These are phyloP conservation scores for Cyphomyrus plagiostoma DNA, from an alignment of 2,113 vertebrate genomes.

Conservation along the genomic window DNA sequence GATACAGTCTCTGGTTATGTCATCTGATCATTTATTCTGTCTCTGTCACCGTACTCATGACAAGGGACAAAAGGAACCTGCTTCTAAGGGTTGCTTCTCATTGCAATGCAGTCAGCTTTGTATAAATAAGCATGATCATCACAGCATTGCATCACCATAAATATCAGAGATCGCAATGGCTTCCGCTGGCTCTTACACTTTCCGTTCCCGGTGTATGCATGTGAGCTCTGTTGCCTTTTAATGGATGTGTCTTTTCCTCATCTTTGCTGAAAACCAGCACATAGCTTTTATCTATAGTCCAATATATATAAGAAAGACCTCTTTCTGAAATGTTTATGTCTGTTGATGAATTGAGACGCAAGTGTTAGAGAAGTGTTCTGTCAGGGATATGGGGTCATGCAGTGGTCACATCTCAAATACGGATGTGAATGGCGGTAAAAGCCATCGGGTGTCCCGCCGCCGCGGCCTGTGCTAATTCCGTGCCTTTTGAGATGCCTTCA, in stretches of 20 bases:
- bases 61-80: not conserved
- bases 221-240: not conserved
- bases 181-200: not conserved
- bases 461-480: not conserved
- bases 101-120: not conserved
- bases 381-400: not conserved
- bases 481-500: not conserved
- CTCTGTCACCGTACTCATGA: not conserved
- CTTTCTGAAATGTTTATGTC: slow-evolving; percentile 2
- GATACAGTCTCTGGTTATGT: not conserved
- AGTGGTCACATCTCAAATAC: slow-evolving; percentile 10
- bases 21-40: not conserved
- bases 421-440: not conserved
- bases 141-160: not conserved
- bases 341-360: not conserved
- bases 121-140: not conserved
- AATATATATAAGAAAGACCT: not conserved
- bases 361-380: not conserved
- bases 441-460: not conserved
- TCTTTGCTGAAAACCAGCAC: not conserved
- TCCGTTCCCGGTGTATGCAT: not conserved
- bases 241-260: not conserved
- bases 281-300: not conserved
- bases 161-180: not conserved
- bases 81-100: not conserved